These are phyloP conservation scores for Drosophila kambysellisi DNA, from an alignment of 2,888 invertebrate species.

Conservation along the genomic window DNA sequence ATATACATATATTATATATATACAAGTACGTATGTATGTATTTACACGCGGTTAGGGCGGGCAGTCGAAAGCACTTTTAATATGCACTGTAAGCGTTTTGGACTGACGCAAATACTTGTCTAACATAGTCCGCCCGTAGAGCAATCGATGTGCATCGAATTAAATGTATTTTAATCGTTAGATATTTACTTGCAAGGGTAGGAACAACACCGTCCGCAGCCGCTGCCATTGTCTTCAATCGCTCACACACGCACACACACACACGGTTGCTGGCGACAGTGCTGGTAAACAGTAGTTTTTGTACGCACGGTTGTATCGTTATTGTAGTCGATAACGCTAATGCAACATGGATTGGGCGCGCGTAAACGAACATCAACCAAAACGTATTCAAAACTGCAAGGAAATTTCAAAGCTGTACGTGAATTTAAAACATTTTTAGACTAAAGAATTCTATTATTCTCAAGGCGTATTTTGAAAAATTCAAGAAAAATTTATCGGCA, in stretches of 20 bases:
- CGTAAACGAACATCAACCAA: slow-evolving; percentile 66
- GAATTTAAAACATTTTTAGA: slow-evolving; percentile 76
- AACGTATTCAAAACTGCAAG: slow-evolving; percentile 76
- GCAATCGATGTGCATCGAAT: not conserved
- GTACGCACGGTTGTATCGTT: slow-evolving; percentile 64
- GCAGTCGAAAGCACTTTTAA: not conserved
- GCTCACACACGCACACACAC: slow-evolving; percentile 64
- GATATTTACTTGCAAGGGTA: slow-evolving; percentile 85
- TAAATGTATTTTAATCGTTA: slow-evolving; percentile 15
- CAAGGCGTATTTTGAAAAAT: slow-evolving; percentile 28
- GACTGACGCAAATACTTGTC: slow-evolving; percentile 1
- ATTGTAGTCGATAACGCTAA: slow-evolving; percentile 62
- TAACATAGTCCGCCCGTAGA: not conserved
- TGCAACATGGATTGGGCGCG: slow-evolving; percentile 70
- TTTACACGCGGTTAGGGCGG: slow-evolving; percentile 42
- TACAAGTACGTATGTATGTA: not conserved
- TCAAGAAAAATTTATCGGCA: not conserved
- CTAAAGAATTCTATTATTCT: slow-evolving; percentile 51
- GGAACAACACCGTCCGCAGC: slow-evolving; percentile 85
- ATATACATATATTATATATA: not conserved
- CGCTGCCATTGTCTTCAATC: slow-evolving; percentile 85
- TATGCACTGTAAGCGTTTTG: not conserved
- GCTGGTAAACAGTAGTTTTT: slow-evolving; percentile 65
- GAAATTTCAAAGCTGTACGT: slow-evolving; percentile 72
- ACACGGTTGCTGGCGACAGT: slow-evolving; percentile 56